Base-by-base conservation (phyloP, 2,113 vertebrate species). In the Tinamus guttatus region DNA sequence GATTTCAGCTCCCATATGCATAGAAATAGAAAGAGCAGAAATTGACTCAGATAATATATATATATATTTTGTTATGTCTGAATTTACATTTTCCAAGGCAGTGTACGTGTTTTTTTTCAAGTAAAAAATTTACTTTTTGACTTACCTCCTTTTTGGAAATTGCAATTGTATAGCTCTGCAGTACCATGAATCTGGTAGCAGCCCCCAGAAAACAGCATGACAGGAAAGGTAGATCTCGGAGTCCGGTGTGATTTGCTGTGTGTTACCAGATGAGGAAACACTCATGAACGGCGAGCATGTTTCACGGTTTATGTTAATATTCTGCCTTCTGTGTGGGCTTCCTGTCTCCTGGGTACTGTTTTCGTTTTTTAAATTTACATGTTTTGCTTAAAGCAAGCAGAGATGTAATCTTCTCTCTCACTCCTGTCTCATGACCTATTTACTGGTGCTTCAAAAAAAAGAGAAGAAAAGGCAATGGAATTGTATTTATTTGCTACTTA, bases 301-400 rank as follows among this genome's bases (percentile, higher is more conserved):
- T 81, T 83, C 64, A 41, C 36, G 11, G 38, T 63, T 81, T 75
- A 18, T 58, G 22, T 60, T 85, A 70, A 28, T 81, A 40, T 81
- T 87, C 79, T 58, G 40, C 78, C 80, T 90, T 59, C 80, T 79
- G 1, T 47, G 6, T 9, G 22, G 60, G 69, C 24, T 60, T 90
- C 62, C 74, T 85, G 47, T 58, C 85, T 89, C 43, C 41, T 69
- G 56, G 69, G 74, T 81, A 21, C 36, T n/a, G 62, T 41, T 85
- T 85, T 83, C 30, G 12, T 32, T 51, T 78, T 43, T 71, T 28
- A 45, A 43, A 79, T 40, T 17, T 52, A 13, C 20, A 34, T 8
- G 65, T 79, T 79, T 78, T 52, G 51, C 83, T 90, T 52, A 67
- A 63, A 90, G 91, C 80, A 59, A 28, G 36, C 40, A 28, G n/a